A percentile compares a stretch with the other conserved stretches of the same genome.
phyloP scores from a whole-genome alignment of 2,888 invertebrate species.

The Microdon myrmicae region DNA sequence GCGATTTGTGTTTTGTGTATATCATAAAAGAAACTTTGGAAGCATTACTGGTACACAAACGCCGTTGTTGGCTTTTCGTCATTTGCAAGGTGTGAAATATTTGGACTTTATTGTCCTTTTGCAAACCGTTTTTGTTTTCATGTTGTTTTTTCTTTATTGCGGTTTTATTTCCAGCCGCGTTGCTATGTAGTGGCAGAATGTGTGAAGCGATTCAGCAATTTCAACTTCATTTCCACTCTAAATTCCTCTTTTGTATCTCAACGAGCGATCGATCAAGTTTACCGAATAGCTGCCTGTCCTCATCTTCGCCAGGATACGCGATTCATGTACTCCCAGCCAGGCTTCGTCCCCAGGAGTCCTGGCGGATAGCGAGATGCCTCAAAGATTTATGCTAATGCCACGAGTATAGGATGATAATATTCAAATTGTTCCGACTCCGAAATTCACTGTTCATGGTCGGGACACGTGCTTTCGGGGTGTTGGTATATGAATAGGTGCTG shows the following conservation, averaged over 20 bases:
- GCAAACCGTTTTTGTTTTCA: too few relatives aligned
- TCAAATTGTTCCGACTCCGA: constrained; percentile 46
- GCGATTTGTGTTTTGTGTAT: too few relatives aligned
- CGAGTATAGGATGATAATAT: constrained; percentile 50
- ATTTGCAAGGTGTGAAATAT: too few relatives aligned
- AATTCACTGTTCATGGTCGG: constrained; percentile 42
- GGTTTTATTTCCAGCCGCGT: constrained; percentile 28
- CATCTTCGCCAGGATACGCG: constrained; percentile 11
- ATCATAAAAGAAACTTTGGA: too few relatives aligned
- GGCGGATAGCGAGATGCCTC: constrained; percentile 10
- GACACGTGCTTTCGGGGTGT: constrained; percentile 17
- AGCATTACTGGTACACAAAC: too few relatives aligned
- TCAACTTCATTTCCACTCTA: constrained; percentile 33
- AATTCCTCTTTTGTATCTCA: constrained; percentile 34
- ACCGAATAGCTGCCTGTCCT: constrained; percentile 16
- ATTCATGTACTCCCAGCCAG: constrained; percentile 40
- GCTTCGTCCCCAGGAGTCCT: constrained; percentile 18
- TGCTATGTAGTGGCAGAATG: constrained; percentile 9
- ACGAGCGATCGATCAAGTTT: constrained; percentile 35
- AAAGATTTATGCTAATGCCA: constrained; percentile 52
- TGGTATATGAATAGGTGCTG: constrained; percentile 5
- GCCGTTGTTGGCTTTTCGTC: too few relatives aligned
- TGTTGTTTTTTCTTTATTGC: constrained; percentile 41
- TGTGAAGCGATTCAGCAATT: constrained; percentile 34
- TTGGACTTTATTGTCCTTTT: constrained; percentile 34